Conservation (phyloP, 2,113 vertebrate genomes). For the Prunella himalayana region DNA sequence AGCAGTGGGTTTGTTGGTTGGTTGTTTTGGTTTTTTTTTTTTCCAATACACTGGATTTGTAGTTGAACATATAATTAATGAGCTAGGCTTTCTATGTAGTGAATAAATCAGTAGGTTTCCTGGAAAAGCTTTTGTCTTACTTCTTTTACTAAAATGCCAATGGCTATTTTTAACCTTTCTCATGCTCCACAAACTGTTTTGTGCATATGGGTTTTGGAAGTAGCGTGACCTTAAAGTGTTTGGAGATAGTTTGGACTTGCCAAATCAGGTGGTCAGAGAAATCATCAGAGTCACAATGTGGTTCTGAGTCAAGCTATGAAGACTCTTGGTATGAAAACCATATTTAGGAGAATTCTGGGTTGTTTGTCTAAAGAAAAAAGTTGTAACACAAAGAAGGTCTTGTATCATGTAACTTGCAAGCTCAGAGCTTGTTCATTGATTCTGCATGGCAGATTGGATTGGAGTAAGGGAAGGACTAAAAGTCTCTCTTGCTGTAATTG, state of each 20-base stretch:
- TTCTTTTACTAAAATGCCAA: background rate
- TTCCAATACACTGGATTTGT: background rate
- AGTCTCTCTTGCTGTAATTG: background rate
- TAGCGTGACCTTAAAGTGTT: background rate
- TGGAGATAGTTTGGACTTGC: background rate
- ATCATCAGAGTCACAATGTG: background rate
- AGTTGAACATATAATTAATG: background rate
- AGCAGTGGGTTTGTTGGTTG: background rate
- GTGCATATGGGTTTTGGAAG: background rate
- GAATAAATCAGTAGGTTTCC: background rate
- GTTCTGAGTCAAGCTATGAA: background rate
- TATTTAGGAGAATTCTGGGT: background rate
- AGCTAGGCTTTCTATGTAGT: background rate
- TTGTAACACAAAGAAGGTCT: background rate
- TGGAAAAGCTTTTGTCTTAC: background rate
- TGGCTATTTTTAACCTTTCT: background rate
- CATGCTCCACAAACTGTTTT: background rate
- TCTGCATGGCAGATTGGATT: background rate
- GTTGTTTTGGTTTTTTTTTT: background rate
- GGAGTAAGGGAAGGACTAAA: background rate
- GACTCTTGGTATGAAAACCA: background rate
- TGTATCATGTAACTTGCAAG: background rate
- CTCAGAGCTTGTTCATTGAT: background rate
- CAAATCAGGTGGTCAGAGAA: background rate
- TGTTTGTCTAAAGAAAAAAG: background rate